phyloP scores from a whole-genome alignment of 2,888 invertebrate genomes.

The Oxyteleia sp. region DNA sequence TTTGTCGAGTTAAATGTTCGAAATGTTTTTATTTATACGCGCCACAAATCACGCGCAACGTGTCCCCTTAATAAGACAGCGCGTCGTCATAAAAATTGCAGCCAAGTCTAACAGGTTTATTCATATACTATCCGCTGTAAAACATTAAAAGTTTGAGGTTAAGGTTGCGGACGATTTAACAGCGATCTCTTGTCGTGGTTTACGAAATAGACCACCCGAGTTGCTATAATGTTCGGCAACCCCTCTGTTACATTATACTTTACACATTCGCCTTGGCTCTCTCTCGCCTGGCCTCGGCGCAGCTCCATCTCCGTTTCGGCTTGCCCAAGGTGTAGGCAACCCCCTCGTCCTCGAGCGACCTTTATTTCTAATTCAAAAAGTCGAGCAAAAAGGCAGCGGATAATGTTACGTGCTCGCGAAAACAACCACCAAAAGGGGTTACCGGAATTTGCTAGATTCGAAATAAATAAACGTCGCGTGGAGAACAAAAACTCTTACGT shows the following conservation, averaged over 20 bases:
- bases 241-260: slow-evolving; percentile 83
- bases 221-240: slow-evolving; percentile 79
- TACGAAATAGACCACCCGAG: slow-evolving; percentile 85
- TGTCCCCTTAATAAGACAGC: no score
- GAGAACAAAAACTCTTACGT: no score
- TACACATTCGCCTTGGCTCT: slow-evolving; percentile 78
- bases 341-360: slow-evolving; percentile 54
- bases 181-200: no score
- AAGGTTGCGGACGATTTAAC: no score
- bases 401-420: slow-evolving; percentile 73
- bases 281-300: slow-evolving; percentile 65
- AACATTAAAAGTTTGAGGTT: no score
- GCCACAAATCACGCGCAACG: slow-evolving; percentile 44
- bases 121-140: no score
- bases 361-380: slow-evolving; percentile 78
- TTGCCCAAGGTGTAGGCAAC: slow-evolving; percentile 53
- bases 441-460: not conserved
- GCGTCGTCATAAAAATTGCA: no score
- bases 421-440: slow-evolving; percentile 5
- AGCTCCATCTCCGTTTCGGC: slow-evolving; percentile 67
- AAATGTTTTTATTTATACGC: slow-evolving; percentile 26
- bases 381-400: slow-evolving; percentile 73
- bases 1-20: slow-evolving; percentile 12
- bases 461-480: no score
- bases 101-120: no score